phyloP scores from a whole-genome alignment of 2,113 vertebrate genomes.

The Calypte anna region DNA sequence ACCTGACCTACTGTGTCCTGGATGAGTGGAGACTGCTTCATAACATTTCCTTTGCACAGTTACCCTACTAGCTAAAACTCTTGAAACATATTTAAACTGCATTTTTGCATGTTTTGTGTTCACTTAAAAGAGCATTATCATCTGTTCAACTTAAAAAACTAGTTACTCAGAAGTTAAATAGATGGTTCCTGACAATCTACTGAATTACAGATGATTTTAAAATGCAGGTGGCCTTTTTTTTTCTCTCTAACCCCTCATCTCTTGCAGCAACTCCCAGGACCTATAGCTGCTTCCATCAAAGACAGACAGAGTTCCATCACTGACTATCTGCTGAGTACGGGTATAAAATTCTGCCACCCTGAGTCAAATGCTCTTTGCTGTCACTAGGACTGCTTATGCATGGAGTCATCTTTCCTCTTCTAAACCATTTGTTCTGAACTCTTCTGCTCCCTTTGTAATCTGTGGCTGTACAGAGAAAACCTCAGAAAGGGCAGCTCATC shows the following conservation, averaged over 20 bases:
- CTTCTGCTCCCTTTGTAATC: not conserved
- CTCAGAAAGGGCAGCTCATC: conserved; percentile 12
- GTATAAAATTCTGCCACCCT: not conserved
- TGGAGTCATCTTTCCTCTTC: not conserved
- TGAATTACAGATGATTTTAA: not conserved
- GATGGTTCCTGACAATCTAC: not conserved
- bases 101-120: conserved; percentile 38
- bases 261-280: not conserved
- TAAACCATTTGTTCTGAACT: not conserved
- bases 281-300: not conserved
- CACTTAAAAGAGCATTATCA: conserved; percentile 8
- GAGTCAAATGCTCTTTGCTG: not conserved
- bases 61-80: not conserved
- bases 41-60: not conserved
- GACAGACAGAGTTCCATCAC: not conserved
- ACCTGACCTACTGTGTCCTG: not conserved
- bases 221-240: not conserved
- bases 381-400: too few species aligned
- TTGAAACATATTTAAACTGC: not conserved
- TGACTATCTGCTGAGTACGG: not conserved
- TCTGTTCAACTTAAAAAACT: not conserved
- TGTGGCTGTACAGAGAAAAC: conserved; percentile 22
- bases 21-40: not conserved
- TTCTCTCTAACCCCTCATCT: not conserved
- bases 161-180: not conserved